Evolutionary conservation across 64 coral and sea anemone species (phyloP), one percentile per base, ranked within the genome.

Genomic region (Catalaphyllia jardinei): DNA sequence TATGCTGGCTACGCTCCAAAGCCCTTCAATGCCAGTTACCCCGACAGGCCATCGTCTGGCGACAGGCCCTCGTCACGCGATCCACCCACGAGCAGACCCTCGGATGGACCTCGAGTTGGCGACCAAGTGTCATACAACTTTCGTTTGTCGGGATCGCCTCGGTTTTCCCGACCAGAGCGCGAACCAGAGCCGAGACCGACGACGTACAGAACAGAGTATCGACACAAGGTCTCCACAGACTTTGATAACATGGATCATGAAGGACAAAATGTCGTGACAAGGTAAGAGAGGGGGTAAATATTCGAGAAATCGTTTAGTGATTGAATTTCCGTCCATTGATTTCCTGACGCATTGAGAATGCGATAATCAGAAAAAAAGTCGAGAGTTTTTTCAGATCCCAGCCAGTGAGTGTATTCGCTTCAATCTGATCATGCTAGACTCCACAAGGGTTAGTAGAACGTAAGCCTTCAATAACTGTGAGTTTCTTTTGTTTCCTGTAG

Each of bases 1-100:
- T 91, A 91, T 76, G 31, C 79, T 14, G 94, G 91, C 7, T 93
- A 90, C 69, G 78, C 91, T 52, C 81, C 94, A 2, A 97, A 90
- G 60, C 95, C 95, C 10, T 97, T 89, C 71, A 83, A 59, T 50
- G 27, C 79, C 61, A 30, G n/a, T 11, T 72, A 81, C 50, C 65
- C 74, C 22, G 74, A 76, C 19, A 78, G 74, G 20, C 62, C 87
- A 10, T 83, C 29, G 3, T 79, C 76, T 20, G 76, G 49, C 14
- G 76, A 79, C n/a, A 52, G 76, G 20, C 76, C 65, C 11, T 69
- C 25, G 46, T 71, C 81, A 49, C 81, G 81, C 71, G 81, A 85
- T 10, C 75, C 87, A 71, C 25, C 67, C 78, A 51, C 87, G 69
- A 55, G 29, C 33, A 76, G 87, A 85, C 81, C 63, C 27, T 51